Conservation (phyloP, 2,113 vertebrate species). For the Siniperca chuatsi region DNA sequence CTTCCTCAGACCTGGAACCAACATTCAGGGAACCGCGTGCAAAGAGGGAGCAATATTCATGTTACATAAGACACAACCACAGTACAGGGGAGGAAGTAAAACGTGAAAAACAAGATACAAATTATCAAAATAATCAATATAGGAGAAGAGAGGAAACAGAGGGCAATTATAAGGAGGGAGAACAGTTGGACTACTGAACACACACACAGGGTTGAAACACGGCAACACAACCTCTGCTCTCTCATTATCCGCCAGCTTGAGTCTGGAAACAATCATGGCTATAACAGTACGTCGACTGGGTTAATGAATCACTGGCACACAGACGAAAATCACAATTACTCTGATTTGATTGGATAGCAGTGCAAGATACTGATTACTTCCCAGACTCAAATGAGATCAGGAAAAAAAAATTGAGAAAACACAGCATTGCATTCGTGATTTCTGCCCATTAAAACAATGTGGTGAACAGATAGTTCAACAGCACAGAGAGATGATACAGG, state of each 20-base stretch:
- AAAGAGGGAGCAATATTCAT: constrained; percentile 68
- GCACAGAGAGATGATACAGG: constrained; percentile 14
- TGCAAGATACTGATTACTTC: constrained; percentile 24
- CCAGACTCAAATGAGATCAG: constrained; percentile 51
- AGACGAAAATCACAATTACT: constrained; percentile 9
- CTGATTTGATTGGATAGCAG: constrained; percentile 30
- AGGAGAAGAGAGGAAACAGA: neutral
- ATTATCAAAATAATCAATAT: constrained; percentile 29
- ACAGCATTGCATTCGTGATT: constrained; percentile 59
- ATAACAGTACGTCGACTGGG: constrained; percentile 27
- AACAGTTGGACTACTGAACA: constrained; percentile 74
- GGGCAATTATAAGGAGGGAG: neutral
- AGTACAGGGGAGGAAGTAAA: constrained; percentile 30
- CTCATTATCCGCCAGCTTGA: constrained; percentile 40
- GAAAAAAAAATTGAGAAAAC: constrained; percentile 52
- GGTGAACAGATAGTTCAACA: constrained; percentile 76
- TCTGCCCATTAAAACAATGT: constrained; percentile 46
- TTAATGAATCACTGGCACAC: constrained; percentile 52
- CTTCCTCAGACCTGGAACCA: constrained; percentile 92
- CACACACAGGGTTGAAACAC: constrained; percentile 60
- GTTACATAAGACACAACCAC: constrained; percentile 68
- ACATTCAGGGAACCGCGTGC: constrained; percentile 70
- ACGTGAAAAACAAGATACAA: neutral
- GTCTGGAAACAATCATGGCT: constrained; percentile 52
- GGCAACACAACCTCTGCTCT: constrained; percentile 69